Evolutionary conservation across 2,888 invertebrate species (phyloP), one percentile per base, ranked within the genome.

Genomic region (Patella caerulea): DNA sequence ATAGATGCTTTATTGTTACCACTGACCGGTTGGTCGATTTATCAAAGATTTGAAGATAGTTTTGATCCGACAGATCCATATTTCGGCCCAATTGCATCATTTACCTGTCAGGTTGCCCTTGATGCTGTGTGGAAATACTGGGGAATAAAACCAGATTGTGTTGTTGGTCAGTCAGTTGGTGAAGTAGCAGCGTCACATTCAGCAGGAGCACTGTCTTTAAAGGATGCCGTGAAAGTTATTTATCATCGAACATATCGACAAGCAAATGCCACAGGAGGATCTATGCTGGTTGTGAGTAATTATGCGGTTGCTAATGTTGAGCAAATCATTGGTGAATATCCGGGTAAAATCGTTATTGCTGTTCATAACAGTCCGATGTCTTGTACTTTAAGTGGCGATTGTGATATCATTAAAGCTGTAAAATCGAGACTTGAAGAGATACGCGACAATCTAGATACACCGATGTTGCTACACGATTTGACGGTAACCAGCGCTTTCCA

Each of bases 111-210:
- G 78, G 77, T 86, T 2, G 85, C 79, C 7, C 71, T 86, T 5
- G 75, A 78, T 11, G 59, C 65, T 0, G 71, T 86, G 24, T 87
- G 85, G 86, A 76, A 75, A 69, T 56, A 79, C n/a, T 81, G 78
- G 11, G 86, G 86, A 5, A 71, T 87, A n/a, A 5, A n/a, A 17
- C 81, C 84, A 11, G 76, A 78, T 65, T 74, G 65, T 52, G 78
- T 86, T 17, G 70, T 87, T 17, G 87, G 87, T 24, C 86, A 86
- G 75, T 85, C 85, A 2, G 80, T 85, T 14, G 87, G 87, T 4
- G 87, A 87, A 59, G 85, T 87, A 11, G 83, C 86, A n/a, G 87
- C 85, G 3, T 83, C 85, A 3, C 82, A 84, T 76, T 80, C 81
- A 34, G 71, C 83, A 11, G 84, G 84, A 12, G 72, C 74, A 24